Conservation (phyloP, 2,113 vertebrate genomes). For the Calypte anna region DNA sequence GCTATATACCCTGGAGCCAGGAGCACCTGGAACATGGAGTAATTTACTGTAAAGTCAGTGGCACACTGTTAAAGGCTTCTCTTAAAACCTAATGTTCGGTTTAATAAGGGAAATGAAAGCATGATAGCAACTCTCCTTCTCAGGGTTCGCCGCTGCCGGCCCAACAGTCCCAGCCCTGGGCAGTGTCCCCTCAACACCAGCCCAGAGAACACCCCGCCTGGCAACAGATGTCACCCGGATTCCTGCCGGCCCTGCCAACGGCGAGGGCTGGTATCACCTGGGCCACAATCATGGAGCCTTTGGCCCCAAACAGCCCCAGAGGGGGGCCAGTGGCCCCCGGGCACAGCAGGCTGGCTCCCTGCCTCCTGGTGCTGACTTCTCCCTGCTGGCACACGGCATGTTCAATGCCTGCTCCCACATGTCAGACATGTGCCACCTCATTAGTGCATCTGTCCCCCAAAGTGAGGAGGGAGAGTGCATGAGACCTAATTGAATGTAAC, state of each 20-base stretch:
- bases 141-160: fast-evolving
- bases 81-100: slow-evolving; percentile 63
- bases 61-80: slow-evolving; percentile 45
- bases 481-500: slow-evolving; percentile 80
- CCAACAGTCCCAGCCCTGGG: neutral
- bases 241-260: too few relatives aligned
- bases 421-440: slow-evolving; percentile 53
- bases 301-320: neutral
- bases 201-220: neutral
- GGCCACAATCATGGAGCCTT: neutral
- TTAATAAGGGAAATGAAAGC: slow-evolving; percentile 54
- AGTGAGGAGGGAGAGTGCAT: slow-evolving; percentile 58
- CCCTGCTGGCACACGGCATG: fast-evolving
- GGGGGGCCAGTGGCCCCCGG: neutral
- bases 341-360: neutral
- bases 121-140: neutral
- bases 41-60: neutral
- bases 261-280: fast-evolving
- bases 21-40: neutral
- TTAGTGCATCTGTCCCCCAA: slow-evolving; percentile 68
- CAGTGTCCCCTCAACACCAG: neutral
- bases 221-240: fast-evolving
- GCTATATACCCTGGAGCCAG: neutral
- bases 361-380: neutral
- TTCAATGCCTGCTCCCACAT: neutral